Evolutionary conservation across 2,113 vertebrate genomes (phyloP).

Genomic region (Columbina picui): DNA sequence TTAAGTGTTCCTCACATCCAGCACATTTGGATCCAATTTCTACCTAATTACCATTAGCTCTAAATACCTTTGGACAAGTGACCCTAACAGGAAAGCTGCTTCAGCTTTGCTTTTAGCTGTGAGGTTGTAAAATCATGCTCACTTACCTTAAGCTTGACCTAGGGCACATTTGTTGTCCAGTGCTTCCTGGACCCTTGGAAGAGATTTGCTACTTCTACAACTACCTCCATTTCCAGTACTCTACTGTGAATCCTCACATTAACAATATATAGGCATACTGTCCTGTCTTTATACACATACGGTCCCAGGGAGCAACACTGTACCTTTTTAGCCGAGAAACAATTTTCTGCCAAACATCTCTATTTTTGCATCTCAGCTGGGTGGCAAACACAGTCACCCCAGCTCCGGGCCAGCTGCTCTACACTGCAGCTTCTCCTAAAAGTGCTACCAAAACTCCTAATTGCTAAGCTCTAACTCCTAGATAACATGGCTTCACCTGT

Average conservation of each 20-base stretch:
- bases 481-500: neutral
- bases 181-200: neutral
- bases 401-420: neutral
- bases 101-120: neutral
- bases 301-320: rapidly evolving
- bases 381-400: neutral
- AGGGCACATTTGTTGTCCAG: neutral
- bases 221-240: neutral
- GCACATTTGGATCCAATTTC: neutral
- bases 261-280: neutral
- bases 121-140: neutral
- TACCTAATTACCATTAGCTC: neutral
- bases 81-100: neutral
- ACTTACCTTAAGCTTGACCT: neutral
- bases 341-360: neutral
- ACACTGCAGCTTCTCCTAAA: neutral
- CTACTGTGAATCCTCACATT: neutral
- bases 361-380: neutral
- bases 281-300: neutral
- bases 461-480: neutral
- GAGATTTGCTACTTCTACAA: neutral
- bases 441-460: neutral
- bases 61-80: neutral
- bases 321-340: neutral
- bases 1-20: neutral